Conservation (phyloP, 2,797 vertebrate species). For the Thalassophryne amazonica region DNA sequence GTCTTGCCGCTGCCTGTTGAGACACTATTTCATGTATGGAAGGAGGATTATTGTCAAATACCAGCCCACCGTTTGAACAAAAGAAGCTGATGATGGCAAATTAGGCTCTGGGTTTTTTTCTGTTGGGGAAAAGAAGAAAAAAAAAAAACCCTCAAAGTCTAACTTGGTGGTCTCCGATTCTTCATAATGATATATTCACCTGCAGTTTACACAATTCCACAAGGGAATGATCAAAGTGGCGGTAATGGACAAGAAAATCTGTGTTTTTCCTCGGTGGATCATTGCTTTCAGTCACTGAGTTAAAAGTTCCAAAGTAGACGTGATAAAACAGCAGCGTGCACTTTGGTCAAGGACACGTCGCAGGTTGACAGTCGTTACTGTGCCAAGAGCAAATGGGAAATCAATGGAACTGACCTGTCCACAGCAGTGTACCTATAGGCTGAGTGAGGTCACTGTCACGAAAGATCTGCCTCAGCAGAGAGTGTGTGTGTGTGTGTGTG, state of each 20-base stretch:
- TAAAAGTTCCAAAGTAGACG: slow-evolving; percentile 43
- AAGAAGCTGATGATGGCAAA: slow-evolving; percentile 85
- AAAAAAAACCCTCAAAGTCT: slow-evolving; percentile 63
- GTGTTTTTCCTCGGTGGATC: slow-evolving; percentile 48
- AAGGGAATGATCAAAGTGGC: slow-evolving; percentile 50
- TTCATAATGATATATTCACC: slow-evolving; percentile 72
- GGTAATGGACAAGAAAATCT: slow-evolving; percentile 43
- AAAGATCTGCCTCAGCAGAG: slow-evolving; percentile 77
- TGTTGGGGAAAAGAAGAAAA: slow-evolving; percentile 67
- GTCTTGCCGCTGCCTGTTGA: slow-evolving; percentile 83
- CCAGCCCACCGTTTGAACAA: slow-evolving; percentile 82
- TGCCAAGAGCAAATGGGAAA: slow-evolving; percentile 79
- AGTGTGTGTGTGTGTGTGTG: no score
- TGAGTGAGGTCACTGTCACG: slow-evolving; percentile 76
- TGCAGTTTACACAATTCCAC: slow-evolving; percentile 65
- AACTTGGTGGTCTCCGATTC: slow-evolving; percentile 79
- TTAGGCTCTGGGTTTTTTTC: slow-evolving; percentile 80
- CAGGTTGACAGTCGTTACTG: slow-evolving; percentile 72
- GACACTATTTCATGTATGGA: slow-evolving; percentile 79
- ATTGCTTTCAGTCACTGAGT: slow-evolving; percentile 36
- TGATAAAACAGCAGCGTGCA: slow-evolving; percentile 52
- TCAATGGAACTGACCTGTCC: slow-evolving; percentile 76
- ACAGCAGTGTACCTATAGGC: slow-evolving; percentile 74
- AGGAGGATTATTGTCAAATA: slow-evolving; percentile 85
- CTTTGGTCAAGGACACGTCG: slow-evolving; percentile 77